A percentile compares a stretch with the other conserved stretches of the same genome.
These are phyloP conservation scores for Ardeotis arabs DNA, from an alignment of 2,113 vertebrate genomes.

Conservation along the genomic window DNA sequence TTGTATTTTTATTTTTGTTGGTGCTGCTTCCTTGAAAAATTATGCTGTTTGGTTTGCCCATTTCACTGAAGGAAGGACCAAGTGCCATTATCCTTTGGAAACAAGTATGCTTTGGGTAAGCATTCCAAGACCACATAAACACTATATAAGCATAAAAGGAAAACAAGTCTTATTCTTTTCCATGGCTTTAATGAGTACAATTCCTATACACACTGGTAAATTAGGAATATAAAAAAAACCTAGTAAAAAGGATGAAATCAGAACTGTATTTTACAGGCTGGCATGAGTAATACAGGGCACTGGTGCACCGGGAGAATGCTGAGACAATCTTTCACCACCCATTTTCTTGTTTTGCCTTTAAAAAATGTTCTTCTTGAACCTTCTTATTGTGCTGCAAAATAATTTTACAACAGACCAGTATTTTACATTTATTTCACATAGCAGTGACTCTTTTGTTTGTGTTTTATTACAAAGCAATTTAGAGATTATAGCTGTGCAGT, in stretches of 20 bases:
- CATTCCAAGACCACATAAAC: not conserved
- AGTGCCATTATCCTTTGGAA: not conserved
- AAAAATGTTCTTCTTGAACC: not conserved
- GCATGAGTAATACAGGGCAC: not conserved
- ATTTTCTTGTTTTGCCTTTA: not conserved
- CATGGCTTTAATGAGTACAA: not conserved
- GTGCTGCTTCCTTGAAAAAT: not conserved
- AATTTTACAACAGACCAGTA: not conserved
- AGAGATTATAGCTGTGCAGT: not conserved
- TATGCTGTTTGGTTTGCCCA: not conserved
- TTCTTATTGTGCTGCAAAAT: not conserved
- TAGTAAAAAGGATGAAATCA: not conserved
- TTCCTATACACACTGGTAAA: not conserved
- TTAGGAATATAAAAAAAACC: not conserved
- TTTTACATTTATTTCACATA: not conserved
- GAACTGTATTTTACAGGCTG: slow-evolving; percentile 1
- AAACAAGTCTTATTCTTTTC: not conserved
- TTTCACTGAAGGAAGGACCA: not conserved
- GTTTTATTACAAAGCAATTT: not conserved
- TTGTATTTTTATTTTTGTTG: not conserved
- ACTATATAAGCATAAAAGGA: not conserved
- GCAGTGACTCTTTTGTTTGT: not conserved
- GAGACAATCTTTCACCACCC: not conserved
- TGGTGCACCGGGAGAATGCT: not conserved
- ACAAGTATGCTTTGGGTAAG: slow-evolving; percentile 5